Percentiles rank a stretch among this genome's conserved stretches.
phyloP scores from a whole-genome alignment of 2,888 invertebrate genomes.

The Scaptomyza tumidula region DNA sequence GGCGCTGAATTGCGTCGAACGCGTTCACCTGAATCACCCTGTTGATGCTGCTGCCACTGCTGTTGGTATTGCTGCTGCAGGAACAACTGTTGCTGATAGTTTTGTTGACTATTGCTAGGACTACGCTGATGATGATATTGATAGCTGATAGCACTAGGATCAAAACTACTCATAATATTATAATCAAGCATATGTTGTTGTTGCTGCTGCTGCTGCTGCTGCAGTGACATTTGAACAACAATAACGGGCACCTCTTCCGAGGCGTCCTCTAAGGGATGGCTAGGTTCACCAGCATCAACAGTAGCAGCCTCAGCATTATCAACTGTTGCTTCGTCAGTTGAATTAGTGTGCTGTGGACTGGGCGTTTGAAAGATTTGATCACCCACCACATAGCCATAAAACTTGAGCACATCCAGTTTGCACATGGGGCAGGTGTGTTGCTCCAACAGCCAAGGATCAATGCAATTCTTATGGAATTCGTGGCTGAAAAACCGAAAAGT shows the following conservation, averaged over 20 bases:
- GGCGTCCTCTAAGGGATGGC: conserved; percentile 1
- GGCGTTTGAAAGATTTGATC: conserved; percentile 83
- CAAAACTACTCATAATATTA: conserved; percentile 66
- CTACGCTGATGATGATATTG: conserved; percentile 54
- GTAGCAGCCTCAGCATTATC: conserved; percentile 29
- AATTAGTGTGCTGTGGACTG: conserved; percentile 76
- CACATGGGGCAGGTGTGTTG: conserved; percentile 98
- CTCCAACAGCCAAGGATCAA: conserved; percentile 97
- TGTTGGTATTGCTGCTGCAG: conserved; percentile 43
- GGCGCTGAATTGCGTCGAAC: conserved; percentile 72
- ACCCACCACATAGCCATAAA: conserved; percentile 94
- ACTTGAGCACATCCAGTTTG: conserved; percentile 97
- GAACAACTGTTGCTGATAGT: conserved; percentile 34
- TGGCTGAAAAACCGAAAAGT: conserved; percentile 87
- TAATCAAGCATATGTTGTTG: not conserved
- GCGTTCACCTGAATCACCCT: conserved; percentile 39
- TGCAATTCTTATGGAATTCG: conserved; percentile 97
- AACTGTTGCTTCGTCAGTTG: conserved; percentile 32
- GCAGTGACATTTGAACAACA: conserved; percentile 72
- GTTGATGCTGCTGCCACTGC: conserved; percentile 37
- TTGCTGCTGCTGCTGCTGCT: conserved; percentile 28
- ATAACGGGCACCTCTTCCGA: conserved; percentile 78
- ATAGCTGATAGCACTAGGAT: conserved; percentile 67
- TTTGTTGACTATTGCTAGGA: conserved; percentile 66
- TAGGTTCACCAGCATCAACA: not conserved